These are phyloP conservation scores for Ricordea florida DNA, from an alignment of 92 coral and sea anemone species.

Conservation along the genomic window DNA sequence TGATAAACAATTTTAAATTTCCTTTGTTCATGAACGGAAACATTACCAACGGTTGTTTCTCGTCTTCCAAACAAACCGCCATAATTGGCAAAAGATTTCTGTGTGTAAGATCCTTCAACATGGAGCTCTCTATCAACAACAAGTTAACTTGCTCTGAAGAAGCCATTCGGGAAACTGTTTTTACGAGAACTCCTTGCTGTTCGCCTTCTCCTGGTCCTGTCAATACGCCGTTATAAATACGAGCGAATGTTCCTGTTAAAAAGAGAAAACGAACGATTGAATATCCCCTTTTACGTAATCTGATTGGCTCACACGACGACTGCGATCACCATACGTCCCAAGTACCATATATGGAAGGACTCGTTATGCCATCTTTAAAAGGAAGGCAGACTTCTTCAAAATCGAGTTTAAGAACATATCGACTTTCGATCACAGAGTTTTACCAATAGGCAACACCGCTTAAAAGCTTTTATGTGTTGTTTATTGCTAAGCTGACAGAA, in stretches of 20 bases:
- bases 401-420: too few relatives aligned
- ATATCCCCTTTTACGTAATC: background rate
- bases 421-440: too few relatives aligned
- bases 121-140: conserved; percentile 88
- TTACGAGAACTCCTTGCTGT: conserved; percentile 87
- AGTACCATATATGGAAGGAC: too few relatives aligned
- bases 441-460: too few relatives aligned
- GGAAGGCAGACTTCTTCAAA: too few relatives aligned
- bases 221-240: conserved; percentile 90
- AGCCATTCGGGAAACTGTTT: conserved; percentile 93
- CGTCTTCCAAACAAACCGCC: conserved; percentile 90
- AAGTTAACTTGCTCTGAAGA: conserved; percentile 89
- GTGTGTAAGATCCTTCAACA: conserved; percentile 92
- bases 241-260: conserved; percentile 88
- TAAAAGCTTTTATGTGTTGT: too few relatives aligned
- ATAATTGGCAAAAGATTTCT: conserved; percentile 85
- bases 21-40: conserved; percentile 93
- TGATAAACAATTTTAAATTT: conserved; percentile 84
- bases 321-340: too few relatives aligned
- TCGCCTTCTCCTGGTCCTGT: conserved; percentile 94
- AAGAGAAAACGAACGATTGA: background rate
- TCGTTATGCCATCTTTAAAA: too few relatives aligned
- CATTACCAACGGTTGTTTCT: conserved; percentile 91
- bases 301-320: too few relatives aligned
- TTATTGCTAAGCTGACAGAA: too few relatives aligned